Percentiles rank a stretch among this genome's conserved stretches.
Evolutionary conservation across 1,140 invertebrate species (phyloP).

Genomic region (Tachypleus tridentatus): DNA sequence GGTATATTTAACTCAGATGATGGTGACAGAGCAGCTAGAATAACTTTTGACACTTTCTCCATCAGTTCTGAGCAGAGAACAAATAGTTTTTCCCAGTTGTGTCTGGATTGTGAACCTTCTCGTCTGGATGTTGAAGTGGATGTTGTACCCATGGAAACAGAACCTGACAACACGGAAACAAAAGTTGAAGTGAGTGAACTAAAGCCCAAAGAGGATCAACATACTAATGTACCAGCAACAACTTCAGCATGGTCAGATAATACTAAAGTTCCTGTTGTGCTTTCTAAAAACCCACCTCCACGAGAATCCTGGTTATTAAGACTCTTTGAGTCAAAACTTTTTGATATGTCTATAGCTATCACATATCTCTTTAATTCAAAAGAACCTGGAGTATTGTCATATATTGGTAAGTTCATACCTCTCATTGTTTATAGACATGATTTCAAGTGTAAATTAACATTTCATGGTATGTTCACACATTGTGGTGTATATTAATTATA

Average conservation of each 20-base stretch:
- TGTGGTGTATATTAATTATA: too few relatives aligned
- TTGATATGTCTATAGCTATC: slow-evolving; percentile 95
- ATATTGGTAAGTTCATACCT: slow-evolving; percentile 57
- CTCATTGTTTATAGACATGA: slow-evolving; percentile 1
- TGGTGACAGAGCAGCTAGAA: slow-evolving; percentile 35
- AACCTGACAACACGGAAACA: too few relatives aligned
- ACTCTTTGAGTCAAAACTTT: slow-evolving; percentile 91
- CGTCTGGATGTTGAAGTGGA: too few relatives aligned
- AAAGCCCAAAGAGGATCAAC: too few relatives aligned
- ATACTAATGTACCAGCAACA: too few relatives aligned
- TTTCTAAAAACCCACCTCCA: slow-evolving; percentile 25
- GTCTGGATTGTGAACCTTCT: too few relatives aligned
- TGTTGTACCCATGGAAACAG: too few relatives aligned
- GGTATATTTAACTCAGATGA: slow-evolving; percentile 63
- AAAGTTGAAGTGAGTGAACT: too few relatives aligned
- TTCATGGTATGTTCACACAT: too few relatives aligned
- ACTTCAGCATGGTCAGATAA: too few relatives aligned
- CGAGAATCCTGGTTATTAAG: slow-evolving; percentile 56
- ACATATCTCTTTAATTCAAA: slow-evolving; percentile 97
- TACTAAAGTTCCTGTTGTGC: slow-evolving; percentile 7
- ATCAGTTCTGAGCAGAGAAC: background rate
- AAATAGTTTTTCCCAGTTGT: too few relatives aligned
- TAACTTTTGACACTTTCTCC: background rate
- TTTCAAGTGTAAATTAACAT: background rate
- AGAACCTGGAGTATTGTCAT: slow-evolving; percentile 90